A percentile compares a stretch with the other conserved stretches of the same genome.
Evolutionary conservation across 2,113 vertebrate genomes (phyloP).

Genomic region (Accipiter virgatus): DNA sequence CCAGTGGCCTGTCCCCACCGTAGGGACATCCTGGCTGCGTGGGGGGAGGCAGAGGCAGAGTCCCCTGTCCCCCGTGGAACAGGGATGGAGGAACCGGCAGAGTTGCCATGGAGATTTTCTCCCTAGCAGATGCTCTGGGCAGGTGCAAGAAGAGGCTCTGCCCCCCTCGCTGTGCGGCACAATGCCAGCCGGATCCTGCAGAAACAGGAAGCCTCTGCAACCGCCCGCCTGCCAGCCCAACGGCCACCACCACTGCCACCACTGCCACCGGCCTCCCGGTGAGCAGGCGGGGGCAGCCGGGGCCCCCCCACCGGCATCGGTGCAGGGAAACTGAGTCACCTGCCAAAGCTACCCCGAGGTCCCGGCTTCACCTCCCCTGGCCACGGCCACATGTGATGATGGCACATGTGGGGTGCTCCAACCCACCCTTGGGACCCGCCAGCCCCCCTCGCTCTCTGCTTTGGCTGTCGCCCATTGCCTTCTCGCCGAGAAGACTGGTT

Average conservation of each 20-base stretch:
- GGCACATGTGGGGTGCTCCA: fast-evolving
- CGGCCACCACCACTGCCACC: not conserved
- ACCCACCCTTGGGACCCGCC: not conserved
- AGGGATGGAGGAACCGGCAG: not conserved
- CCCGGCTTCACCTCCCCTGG: not conserved
- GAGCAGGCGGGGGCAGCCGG: fast-evolving
- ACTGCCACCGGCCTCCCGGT: fast-evolving
- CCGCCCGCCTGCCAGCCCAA: not conserved
- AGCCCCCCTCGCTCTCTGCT: too few species aligned
- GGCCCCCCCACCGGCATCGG: fast-evolving
- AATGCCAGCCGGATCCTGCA: conserved; percentile 40
- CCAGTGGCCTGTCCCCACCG: not conserved
- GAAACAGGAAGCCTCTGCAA: conserved; percentile 14
- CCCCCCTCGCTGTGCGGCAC: conserved; percentile 54
- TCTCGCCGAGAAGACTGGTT: not conserved
- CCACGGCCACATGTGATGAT: fast-evolving
- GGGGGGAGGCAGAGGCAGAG: not conserved
- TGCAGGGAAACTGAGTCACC: not conserved
- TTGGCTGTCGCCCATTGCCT: not conserved
- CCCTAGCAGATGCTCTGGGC: conserved; percentile 67
- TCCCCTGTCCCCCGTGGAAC: conserved; percentile 30
- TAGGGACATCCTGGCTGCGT: not conserved
- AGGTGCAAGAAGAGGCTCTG: conserved; percentile 66
- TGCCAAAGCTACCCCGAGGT: not conserved
- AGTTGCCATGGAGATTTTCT: conserved; percentile 64